phyloP scores from a whole-genome alignment of 2,113 vertebrate species.

The Tyrannus savana region DNA sequence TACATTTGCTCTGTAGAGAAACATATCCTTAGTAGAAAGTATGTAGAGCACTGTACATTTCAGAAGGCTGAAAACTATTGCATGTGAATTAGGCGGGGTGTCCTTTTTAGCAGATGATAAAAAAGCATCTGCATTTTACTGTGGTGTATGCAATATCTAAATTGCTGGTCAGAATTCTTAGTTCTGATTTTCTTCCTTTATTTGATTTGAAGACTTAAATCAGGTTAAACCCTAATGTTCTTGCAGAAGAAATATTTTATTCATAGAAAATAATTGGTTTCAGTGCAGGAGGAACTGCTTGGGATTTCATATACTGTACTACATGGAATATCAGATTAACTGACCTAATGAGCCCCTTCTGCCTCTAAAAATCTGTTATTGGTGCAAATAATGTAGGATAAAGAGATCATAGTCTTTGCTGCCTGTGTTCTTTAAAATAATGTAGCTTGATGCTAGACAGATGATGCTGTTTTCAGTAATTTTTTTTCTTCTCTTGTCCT shows the following conservation, averaged over 20 bases:
- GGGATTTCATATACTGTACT: not conserved
- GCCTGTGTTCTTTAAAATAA: not conserved
- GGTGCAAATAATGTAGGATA: not conserved
- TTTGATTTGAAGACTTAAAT: not conserved
- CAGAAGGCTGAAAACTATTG: not conserved
- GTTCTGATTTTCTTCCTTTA: not conserved
- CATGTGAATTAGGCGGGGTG: not conserved
- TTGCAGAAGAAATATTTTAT: not conserved
- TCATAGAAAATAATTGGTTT: not conserved
- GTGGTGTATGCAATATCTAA: not conserved
- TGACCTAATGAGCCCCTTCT: not conserved
- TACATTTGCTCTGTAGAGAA: not conserved
- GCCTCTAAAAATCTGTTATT: not conserved
- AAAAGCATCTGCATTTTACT: not conserved
- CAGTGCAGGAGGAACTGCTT: not conserved
- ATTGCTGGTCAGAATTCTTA: not conserved
- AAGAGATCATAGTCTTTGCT: not conserved
- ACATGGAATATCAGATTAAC: not conserved
- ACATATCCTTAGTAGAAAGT: not conserved
- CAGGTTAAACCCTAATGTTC: not conserved
- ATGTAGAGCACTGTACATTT: not conserved
- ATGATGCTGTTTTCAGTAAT: not conserved
- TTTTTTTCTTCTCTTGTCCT: not conserved
- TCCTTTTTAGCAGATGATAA: not conserved
- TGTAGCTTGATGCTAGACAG: not conserved